phyloP scores from a whole-genome alignment of 64 coral and sea anemone species.

The Montipora cactus region DNA sequence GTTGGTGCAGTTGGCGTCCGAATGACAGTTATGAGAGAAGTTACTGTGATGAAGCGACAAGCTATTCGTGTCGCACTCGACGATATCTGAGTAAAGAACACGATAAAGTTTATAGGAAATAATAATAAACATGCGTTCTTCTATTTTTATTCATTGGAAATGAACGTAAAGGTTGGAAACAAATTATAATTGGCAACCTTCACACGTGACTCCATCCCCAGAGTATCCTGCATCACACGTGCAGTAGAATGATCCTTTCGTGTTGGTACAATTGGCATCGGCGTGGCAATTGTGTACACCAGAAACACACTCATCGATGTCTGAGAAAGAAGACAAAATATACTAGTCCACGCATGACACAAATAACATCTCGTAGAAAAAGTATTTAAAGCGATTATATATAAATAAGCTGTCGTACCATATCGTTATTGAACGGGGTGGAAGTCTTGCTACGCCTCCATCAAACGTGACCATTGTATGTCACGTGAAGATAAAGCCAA shows the following conservation, averaged over 20 bases:
- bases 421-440: too few species aligned
- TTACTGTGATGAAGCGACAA: constrained; percentile 22
- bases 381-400: too few species aligned
- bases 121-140: too few species aligned
- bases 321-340: not conserved
- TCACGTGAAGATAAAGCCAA: not conserved
- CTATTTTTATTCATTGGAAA: too few species aligned
- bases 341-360: too few species aligned
- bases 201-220: constrained; percentile 75
- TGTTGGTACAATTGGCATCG: constrained; percentile 78
- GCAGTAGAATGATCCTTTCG: constrained; percentile 88
- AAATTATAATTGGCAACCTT: constrained; percentile 11
- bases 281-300: constrained; percentile 63
- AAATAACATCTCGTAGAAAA: too few species aligned
- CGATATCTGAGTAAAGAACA: constrained; percentile 37
- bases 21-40: constrained; percentile 74
- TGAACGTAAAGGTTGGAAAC: not conserved
- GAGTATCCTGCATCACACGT: constrained; percentile 81
- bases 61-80: constrained; percentile 50
- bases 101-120: too few species aligned
- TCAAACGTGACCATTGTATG: too few species aligned
- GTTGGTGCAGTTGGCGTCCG: constrained; percentile 74
- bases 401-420: too few species aligned
- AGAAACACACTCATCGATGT: constrained; percentile 25
- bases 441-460: too few species aligned